Percentiles rank a stretch among this genome's conserved stretches.
These are phyloP conservation scores for Carpatolechia fugitivella DNA, from an alignment of 2,888 invertebrate species.

Conservation along the genomic window DNA sequence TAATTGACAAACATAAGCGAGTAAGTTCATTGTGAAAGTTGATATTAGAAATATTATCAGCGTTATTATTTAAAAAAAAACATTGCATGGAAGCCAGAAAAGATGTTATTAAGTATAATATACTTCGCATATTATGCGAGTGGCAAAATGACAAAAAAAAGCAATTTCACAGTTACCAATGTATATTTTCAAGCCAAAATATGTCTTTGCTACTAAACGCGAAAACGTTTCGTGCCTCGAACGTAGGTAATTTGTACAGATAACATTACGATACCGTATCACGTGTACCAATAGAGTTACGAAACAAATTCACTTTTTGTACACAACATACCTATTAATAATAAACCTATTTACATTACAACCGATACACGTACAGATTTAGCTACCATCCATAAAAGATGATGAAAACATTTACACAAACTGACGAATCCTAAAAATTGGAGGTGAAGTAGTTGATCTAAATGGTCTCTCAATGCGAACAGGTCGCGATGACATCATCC, in stretches of 20 bases:
- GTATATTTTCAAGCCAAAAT: no score
- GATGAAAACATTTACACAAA: constrained; percentile 37
- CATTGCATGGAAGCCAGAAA: no score
- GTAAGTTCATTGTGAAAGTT: background rate
- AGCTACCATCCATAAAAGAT: constrained; percentile 38
- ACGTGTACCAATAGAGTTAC: constrained; percentile 33
- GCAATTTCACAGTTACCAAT: no score
- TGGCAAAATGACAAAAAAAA: background rate
- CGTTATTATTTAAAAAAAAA: no score
- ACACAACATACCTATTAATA: constrained; percentile 28
- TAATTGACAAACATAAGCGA: constrained; percentile 22
- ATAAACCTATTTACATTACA: constrained; percentile 29
- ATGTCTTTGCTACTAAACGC: background rate
- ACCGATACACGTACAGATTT: constrained; percentile 38
- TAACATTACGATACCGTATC: constrained; percentile 27
- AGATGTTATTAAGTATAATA: no score
- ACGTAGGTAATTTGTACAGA: constrained; percentile 24
- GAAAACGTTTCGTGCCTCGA: background rate
- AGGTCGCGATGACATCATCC: constrained; percentile 50
- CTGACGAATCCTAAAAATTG: constrained; percentile 27
- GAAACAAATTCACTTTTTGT: constrained; percentile 37
- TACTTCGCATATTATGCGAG: no score
- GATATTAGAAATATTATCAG: no score
- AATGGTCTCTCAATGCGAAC: constrained; percentile 35
- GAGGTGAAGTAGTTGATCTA: constrained; percentile 26